These are phyloP conservation scores for Cynaeus angustus DNA, from an alignment of 2,888 invertebrate species.

Conservation along the genomic window DNA sequence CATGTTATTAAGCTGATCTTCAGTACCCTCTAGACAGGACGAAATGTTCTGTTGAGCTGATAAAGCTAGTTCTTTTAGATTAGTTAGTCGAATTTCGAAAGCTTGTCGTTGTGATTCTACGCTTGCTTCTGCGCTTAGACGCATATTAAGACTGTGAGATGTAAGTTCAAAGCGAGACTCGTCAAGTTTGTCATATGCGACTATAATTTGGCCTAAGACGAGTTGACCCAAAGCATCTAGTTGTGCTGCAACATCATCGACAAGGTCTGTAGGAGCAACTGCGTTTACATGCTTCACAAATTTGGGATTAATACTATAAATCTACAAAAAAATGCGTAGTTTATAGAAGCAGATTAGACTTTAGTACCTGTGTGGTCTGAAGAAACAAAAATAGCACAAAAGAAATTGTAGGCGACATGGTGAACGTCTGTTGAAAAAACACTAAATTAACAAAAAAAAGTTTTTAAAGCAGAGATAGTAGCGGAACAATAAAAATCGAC, in stretches of 20 bases:
- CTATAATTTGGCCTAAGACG: conserved; percentile 7
- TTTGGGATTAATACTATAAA: not conserved
- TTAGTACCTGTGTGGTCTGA: too few relatives aligned
- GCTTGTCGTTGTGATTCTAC: conserved; percentile 1
- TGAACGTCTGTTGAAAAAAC: too few relatives aligned
- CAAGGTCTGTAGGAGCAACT: not conserved
- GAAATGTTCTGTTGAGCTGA: conserved; percentile 6
- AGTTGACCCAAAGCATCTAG: conserved; percentile 1
- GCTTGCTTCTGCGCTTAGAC: conserved; percentile 1
- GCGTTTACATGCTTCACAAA: not conserved
- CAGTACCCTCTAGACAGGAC: conserved; percentile 13
- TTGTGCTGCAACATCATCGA: conserved; percentile 18
- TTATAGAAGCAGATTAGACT: too few relatives aligned
- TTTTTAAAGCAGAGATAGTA: too few relatives aligned
- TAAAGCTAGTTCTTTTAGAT: conserved; percentile 2
- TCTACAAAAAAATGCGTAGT: not conserved
- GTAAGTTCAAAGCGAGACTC: not conserved
- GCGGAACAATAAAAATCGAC: too few relatives aligned
- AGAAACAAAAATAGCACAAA: too few relatives aligned
- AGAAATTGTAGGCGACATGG: too few relatives aligned
- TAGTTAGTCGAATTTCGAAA: not conserved
- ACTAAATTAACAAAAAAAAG: too few relatives aligned
- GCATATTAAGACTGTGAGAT: not conserved
- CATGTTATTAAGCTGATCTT: not conserved
- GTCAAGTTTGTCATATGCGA: conserved; percentile 10